Conservation (phyloP, 2,888 invertebrate species). For the Drosophila barbarae region DNA sequence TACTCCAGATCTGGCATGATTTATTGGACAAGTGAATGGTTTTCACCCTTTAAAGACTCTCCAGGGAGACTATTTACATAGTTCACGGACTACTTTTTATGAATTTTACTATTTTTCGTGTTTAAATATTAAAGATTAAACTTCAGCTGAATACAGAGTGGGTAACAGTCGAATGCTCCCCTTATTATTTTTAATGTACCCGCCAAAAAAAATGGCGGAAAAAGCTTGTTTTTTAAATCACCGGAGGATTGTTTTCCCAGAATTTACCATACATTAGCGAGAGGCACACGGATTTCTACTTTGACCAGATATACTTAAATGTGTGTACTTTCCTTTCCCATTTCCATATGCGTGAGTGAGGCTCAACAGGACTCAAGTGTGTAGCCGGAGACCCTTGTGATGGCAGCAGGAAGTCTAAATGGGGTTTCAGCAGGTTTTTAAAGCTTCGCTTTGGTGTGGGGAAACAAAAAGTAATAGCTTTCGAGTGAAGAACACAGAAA, state of each 20-base stretch:
- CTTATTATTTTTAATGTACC: neutral
- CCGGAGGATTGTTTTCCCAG: conserved; percentile 42
- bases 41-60: conserved; percentile 1
- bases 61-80: neutral
- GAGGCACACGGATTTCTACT: conserved; percentile 37
- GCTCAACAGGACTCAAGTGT: conserved; percentile 20
- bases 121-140: neutral
- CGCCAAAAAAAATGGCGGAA: conserved; percentile 26
- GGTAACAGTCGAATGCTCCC: neutral
- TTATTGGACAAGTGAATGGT: conserved; percentile 5
- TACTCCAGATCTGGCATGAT: neutral
- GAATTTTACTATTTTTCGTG: neutral
- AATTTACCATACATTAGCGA: conserved; percentile 51
- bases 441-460: neutral
- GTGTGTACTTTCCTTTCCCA: conserved; percentile 11
- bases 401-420: conserved; percentile 19
- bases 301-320: conserved; percentile 29
- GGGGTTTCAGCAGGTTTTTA: conserved; percentile 7
- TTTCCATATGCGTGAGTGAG: conserved; percentile 17
- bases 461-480: conserved; percentile 6
- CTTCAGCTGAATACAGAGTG: neutral
- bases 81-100: neutral
- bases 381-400: conserved; percentile 9
- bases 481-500: neutral
- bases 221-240: conserved; percentile 26